Evolutionary conservation across 2,113 vertebrate species (phyloP), one percentile per base, ranked within the genome.

Genomic region (Phocoena phocoena): DNA sequence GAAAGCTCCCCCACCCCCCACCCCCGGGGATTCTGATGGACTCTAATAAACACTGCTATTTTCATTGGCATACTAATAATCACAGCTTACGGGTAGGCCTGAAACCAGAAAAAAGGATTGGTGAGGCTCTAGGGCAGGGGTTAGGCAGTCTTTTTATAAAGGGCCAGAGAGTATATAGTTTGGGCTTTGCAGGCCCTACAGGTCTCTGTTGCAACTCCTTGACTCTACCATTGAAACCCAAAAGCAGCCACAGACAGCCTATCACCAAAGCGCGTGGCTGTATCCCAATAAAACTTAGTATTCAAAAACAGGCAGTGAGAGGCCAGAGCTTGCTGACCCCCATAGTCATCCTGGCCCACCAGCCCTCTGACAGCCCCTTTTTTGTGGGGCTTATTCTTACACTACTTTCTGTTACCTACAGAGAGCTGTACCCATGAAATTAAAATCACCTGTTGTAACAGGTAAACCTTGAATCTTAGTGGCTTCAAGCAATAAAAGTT

Each of bases 391-490:
- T 63, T 31, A 53, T 18, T 67, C 77, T 81, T 62, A 20, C 2
- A 10, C 44, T 38, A 23, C 53, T 65, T 68, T 60, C 87, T 67
- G 13, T 47, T 76, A 38, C 8, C 25, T 60, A 0, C 26, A 25
- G 79, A 90, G 41, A 92, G 63, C 38, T 70, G 3, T 90, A 20
- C 47, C 15, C 1, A 0, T 41, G 33, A 55, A n/a, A 26, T 82
- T 77, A 53, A 93, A 81, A 25, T 77, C n/a, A 9, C 36, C 55
- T 85, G 5, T 70, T 63, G 1, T 70, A 70, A 38, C 67, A 71
- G 67, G 74, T 90, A 90, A 90, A 55, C 47, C 38, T 26, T 63
- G 55, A 76, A 11, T 44, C 47, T 38, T 91, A 50, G 28, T 93
- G 94, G 63, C 33, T 18, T 81, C 82, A 88, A 89, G 31, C 63